These are phyloP conservation scores for Thymelicus sylvestris DNA, from an alignment of 2,888 invertebrate genomes.

Conservation along the genomic window DNA sequence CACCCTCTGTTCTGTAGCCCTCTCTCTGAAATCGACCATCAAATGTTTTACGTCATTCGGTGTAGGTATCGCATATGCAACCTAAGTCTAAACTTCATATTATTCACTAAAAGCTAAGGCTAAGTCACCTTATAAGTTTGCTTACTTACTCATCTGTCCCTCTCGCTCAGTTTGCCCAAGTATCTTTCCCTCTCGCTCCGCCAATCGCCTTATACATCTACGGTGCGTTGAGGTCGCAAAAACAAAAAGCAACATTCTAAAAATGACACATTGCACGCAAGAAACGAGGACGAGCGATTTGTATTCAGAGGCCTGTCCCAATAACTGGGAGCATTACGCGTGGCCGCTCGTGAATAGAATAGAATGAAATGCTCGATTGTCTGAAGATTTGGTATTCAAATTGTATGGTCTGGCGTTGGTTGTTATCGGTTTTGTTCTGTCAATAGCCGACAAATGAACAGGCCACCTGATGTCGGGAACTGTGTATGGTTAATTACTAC, in stretches of 20 bases:
- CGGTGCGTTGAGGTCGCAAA: not conserved
- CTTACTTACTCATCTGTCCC: too few relatives aligned
- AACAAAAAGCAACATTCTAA: not conserved
- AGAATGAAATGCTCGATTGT: not conserved
- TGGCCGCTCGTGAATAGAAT: conserved; percentile 8
- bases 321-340: conserved; percentile 4
- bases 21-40: too few relatives aligned
- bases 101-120: too few relatives aligned
- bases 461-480: too few relatives aligned
- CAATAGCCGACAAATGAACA: too few relatives aligned
- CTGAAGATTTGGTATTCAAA: conserved; percentile 5
- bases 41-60: too few relatives aligned
- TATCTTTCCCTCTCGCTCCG: not conserved
- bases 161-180: not conserved
- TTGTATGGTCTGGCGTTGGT: not conserved
- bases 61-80: too few relatives aligned
- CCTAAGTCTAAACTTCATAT: too few relatives aligned
- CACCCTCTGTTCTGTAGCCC: too few relatives aligned
- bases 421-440: not conserved
- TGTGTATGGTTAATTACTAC: too few relatives aligned
- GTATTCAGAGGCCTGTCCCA: conserved; percentile 8
- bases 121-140: too few relatives aligned
- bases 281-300: conserved; percentile 4
- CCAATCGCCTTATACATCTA: not conserved
- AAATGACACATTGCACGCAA: not conserved